Evolutionary conservation across 2,797 vertebrate species (phyloP), one percentile per base, ranked within the genome.

Genomic region (Eulemur coronatus): DNA sequence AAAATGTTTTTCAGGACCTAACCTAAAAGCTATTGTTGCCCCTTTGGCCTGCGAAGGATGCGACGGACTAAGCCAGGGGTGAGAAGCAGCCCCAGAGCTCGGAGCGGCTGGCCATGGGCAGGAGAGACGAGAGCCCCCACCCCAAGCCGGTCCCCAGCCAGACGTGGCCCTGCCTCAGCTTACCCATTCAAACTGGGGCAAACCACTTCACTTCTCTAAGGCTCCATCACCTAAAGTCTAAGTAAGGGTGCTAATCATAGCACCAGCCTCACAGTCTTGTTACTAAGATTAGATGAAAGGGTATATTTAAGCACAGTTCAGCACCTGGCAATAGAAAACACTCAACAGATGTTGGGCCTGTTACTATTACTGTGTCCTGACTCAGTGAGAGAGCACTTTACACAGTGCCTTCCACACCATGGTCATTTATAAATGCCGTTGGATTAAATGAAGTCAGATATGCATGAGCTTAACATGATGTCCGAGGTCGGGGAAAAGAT

Each of bases 381-480:
- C n/a, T 84, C 76, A 24, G 17, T 22, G 41, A 30, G 73, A 35
- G 14, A 20, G 18, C 28, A n/a, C 48, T 69, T 28, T 1, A 0
- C 20, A 1, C 24, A 41, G 48, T 26, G 50, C 72, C 82, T 57
- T 55, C 35, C 78, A 18, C 43, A 13, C 2, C 0, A 10, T 3
- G 30, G 38, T 12, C n/a, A 1, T 43, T 2, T 10, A 33, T 10
- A 35, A 52, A 76, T 10, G 22, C 35, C 2, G 0, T 17, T 35
- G 22, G 17, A 15, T 15, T 33, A 33, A 7, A 30, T 46, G 46
- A 48, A 38, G 61, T 24, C 52, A 33, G 43, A 22, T 15, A 43
- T 0, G 0, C 46, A 3, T 0, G 43, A 48, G 67, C n/a, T 63
- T 2, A 2, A 0, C 0, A 0, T 2, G 43, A n/a, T 13, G 28